Percentiles rank a stretch among this genome's conserved stretches.
Evolutionary conservation across 2,113 vertebrate species (phyloP).

Genomic region (Anarrhichthys ocellatus): DNA sequence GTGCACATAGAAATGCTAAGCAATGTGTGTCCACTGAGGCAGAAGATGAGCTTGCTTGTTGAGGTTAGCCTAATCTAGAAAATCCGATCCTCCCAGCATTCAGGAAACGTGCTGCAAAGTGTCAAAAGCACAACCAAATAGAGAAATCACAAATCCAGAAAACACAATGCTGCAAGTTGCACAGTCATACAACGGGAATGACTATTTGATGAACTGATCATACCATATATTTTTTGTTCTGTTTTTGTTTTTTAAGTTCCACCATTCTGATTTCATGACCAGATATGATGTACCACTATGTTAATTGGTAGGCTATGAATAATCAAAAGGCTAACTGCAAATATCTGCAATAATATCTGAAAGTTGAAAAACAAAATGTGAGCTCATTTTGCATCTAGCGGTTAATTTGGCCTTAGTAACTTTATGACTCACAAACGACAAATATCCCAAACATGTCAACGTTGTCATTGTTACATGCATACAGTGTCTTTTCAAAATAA

Average conservation of each 20-base stretch:
- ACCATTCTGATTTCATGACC: not conserved
- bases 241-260: not conserved
- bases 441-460: no score
- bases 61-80: not conserved
- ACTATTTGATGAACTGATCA: not conserved
- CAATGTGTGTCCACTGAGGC: not conserved
- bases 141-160: not conserved
- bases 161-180: not conserved
- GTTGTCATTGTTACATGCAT: no score
- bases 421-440: no score
- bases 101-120: not conserved
- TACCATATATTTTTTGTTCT: not conserved
- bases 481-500: no score
- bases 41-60: constrained; percentile 5
- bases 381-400: no score
- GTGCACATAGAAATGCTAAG: not conserved
- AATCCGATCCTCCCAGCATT: not conserved
- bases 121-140: not conserved
- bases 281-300: not conserved
- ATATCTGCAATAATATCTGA: not conserved
- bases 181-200: not conserved
- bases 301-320: not conserved
- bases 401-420: no score
- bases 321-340: not conserved
- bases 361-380: not conserved